Percentiles rank a stretch among this genome's conserved stretches.
phyloP scores from a whole-genome alignment of 2,113 vertebrate species.

The Poeciliopsis retropinna region DNA sequence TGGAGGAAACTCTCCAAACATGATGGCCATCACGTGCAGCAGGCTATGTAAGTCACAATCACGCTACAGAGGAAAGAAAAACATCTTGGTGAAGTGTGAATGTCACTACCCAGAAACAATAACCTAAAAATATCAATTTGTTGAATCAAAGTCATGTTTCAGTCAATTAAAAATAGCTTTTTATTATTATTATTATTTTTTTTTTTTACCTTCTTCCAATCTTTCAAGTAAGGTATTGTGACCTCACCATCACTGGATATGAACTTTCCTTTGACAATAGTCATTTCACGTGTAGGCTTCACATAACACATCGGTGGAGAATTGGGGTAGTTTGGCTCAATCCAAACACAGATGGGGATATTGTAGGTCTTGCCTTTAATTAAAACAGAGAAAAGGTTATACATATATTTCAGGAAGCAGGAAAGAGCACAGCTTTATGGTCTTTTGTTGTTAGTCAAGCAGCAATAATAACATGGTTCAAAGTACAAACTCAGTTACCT shows the following conservation, averaged over 20 bases:
- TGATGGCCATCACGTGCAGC: slow-evolving; percentile 88
- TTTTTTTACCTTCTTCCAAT: slow-evolving; percentile 89
- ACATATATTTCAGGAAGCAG: background rate
- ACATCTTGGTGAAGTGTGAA: background rate
- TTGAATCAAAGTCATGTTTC: background rate
- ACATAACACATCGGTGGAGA: slow-evolving; percentile 92
- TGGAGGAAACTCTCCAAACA: slow-evolving; percentile 89
- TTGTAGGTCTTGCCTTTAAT: slow-evolving; percentile 85
- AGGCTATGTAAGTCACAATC: slow-evolving; percentile 88
- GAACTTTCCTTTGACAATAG: slow-evolving; percentile 84
- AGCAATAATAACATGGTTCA: background rate
- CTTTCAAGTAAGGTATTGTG: slow-evolving; percentile 88
- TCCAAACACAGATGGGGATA: slow-evolving; percentile 91
- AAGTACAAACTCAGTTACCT: slow-evolving; percentile 73
- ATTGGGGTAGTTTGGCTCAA: slow-evolving; percentile 89
- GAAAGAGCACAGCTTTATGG: background rate
- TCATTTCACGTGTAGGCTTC: slow-evolving; percentile 89
- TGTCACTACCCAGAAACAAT: background rate
- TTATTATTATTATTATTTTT: background rate
- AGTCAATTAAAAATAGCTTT: background rate
- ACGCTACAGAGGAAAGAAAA: slow-evolving; percentile 70
- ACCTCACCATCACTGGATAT: slow-evolving; percentile 88
- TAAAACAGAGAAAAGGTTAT: slow-evolving; percentile 1
- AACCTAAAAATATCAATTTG: background rate
- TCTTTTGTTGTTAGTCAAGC: fast-evolving